These are phyloP conservation scores for Gisinianus flammeolus DNA, from an alignment of 2,888 invertebrate genomes.

Conservation along the genomic window DNA sequence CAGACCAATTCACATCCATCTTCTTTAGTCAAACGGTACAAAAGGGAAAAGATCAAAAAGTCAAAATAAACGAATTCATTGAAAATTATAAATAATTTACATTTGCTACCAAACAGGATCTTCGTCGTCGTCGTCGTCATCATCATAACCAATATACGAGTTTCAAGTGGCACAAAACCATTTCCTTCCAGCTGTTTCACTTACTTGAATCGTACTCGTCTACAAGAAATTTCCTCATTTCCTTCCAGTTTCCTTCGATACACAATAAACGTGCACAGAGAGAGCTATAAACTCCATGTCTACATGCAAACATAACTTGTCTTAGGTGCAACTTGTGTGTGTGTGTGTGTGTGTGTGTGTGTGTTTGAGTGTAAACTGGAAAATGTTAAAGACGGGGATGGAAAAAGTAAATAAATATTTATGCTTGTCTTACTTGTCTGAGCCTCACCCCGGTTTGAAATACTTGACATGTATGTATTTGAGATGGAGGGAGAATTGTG, in stretches of 20 bases:
- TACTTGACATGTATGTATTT: neutral
- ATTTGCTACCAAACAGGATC: neutral
- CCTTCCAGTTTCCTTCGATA: neutral
- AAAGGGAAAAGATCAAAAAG: neutral
- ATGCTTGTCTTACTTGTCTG: neutral
- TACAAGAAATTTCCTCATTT: neutral
- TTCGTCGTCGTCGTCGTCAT: too few relatives aligned
- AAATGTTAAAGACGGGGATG: neutral
- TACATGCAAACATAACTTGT: neutral
- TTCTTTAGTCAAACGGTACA: neutral
- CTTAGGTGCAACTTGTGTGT: neutral
- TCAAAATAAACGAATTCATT: constrained; percentile 22
- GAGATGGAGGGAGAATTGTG: neutral
- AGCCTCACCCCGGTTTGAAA: neutral
- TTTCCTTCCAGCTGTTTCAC: constrained; percentile 23
- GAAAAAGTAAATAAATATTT: constrained; percentile 31
- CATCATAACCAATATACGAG: constrained; percentile 4
- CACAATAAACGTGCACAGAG: too few relatives aligned
- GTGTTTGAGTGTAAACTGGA: neutral
- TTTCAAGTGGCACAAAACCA: neutral
- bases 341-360: neutral
- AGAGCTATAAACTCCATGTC: neutral
- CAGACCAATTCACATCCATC: neutral
- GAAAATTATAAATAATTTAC: constrained; percentile 28
- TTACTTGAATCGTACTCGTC: neutral